phyloP scores from a whole-genome alignment of 2,797 vertebrate genomes.

The Neostethus bicornis region DNA sequence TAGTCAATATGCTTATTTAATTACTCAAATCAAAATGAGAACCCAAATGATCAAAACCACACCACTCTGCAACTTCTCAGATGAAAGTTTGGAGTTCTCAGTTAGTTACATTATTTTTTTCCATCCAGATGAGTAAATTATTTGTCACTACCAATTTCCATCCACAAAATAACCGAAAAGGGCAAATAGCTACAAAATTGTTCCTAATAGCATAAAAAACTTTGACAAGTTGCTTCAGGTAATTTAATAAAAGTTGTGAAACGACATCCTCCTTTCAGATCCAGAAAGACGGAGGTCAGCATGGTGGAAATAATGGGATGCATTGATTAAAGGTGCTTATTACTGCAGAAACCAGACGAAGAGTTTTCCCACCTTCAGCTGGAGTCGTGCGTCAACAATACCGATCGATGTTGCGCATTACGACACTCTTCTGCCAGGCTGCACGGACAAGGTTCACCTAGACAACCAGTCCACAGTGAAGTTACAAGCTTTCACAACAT shows the following conservation, averaged over 20 bases:
- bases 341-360: background rate
- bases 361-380: constrained; percentile 1
- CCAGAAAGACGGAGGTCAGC: background rate
- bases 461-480: background rate
- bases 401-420: background rate
- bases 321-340: constrained; percentile 2
- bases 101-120: background rate
- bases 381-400: background rate
- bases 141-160: too few species aligned
- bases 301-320: background rate
- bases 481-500: constrained; percentile 4
- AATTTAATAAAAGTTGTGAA: constrained; percentile 11
- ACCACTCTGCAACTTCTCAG: constrained; percentile 18
- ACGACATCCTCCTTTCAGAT: background rate
- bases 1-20: constrained; percentile 29
- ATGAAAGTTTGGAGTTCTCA: background rate
- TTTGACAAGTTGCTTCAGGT: constrained; percentile 17
- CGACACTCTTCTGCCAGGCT: constrained; percentile 1
- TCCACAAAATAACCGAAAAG: too few species aligned
- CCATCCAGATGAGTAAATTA: background rate
- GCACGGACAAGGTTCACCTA: constrained; percentile 3
- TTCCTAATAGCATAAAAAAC: constrained; percentile 12
- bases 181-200: background rate
- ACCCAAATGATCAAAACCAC: background rate
- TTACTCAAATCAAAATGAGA: constrained; percentile 37